Percentiles rank a stretch among this genome's conserved stretches.
These are phyloP conservation scores for Mungos mungo DNA, from an alignment of 2,113 vertebrate species.

Conservation along the genomic window DNA sequence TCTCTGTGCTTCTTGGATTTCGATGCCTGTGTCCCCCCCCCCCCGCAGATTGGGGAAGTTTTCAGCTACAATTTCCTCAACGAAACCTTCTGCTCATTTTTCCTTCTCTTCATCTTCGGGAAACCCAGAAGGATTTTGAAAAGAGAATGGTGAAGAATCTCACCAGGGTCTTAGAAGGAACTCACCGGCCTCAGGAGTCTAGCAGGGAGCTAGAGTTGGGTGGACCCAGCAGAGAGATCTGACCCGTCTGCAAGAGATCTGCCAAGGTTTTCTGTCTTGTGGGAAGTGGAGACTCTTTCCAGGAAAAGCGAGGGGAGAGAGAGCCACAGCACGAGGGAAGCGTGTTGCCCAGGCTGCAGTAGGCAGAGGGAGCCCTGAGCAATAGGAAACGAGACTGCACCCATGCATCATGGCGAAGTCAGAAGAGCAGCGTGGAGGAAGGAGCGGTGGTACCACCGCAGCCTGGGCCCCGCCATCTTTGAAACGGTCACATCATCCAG, in stretches of 20 bases:
- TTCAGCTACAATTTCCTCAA: too few species aligned
- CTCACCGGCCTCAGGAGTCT: background rate
- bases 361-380: fast-evolving
- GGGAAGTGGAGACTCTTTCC: background rate
- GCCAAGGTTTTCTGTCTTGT: background rate
- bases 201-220: background rate
- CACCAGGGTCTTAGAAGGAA: background rate
- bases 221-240: background rate
- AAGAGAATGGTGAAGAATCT: background rate
- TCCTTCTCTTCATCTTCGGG: too few species aligned
- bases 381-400: fast-evolving
- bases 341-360: fast-evolving
- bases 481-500: background rate
- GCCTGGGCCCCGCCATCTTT: background rate
- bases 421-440: fast-evolving
- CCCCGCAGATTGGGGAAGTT: too few species aligned
- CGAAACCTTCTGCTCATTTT: too few species aligned
- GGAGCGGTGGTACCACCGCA: fast-evolving
- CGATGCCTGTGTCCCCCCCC: too few species aligned
- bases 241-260: background rate
- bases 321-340: background rate
- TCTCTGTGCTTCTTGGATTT: too few species aligned
- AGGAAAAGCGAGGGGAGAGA: background rate
- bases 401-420: background rate
- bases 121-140: background rate